Evolutionary conservation across 2,113 vertebrate genomes (phyloP).

Genomic region (Vidua macroura): DNA sequence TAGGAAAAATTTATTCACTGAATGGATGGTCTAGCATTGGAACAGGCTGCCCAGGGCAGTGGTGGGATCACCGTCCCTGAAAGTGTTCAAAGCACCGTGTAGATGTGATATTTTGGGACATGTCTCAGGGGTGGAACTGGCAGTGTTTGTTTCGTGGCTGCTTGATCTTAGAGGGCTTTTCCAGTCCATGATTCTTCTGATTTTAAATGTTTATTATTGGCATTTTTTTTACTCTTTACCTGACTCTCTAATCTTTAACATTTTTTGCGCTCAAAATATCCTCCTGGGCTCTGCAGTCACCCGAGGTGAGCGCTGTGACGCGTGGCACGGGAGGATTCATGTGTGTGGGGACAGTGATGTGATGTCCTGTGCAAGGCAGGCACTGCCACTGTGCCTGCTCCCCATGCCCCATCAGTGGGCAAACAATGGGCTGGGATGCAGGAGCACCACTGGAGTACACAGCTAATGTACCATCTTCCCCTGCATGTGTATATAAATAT

Average conservation of each 20-base stretch:
- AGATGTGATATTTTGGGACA: background rate
- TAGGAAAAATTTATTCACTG: background rate
- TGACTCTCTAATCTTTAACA: background rate
- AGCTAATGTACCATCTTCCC: background rate
- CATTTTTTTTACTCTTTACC: background rate
- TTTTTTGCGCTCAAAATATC: background rate
- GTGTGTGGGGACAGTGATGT: fast-evolving
- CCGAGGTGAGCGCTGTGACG: fast-evolving
- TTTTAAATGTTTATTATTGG: background rate
- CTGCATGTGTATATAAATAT: background rate
- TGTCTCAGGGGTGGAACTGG: background rate
- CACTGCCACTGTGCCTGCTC: background rate
- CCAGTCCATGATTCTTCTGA: background rate
- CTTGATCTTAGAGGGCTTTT: background rate
- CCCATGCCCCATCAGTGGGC: background rate
- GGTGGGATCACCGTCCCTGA: background rate
- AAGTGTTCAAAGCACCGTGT: background rate
- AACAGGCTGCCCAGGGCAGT: background rate
- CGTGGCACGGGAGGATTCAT: fast-evolving
- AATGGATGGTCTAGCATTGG: background rate
- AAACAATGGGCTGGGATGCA: background rate
- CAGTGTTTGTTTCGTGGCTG: background rate
- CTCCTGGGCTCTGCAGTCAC: background rate
- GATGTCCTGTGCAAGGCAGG: fast-evolving
- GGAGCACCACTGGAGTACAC: background rate